Evolutionary conservation across 2,888 invertebrate species (phyloP), one percentile per base, ranked within the genome.

Genomic region (Brachyopa scutellaris): DNA sequence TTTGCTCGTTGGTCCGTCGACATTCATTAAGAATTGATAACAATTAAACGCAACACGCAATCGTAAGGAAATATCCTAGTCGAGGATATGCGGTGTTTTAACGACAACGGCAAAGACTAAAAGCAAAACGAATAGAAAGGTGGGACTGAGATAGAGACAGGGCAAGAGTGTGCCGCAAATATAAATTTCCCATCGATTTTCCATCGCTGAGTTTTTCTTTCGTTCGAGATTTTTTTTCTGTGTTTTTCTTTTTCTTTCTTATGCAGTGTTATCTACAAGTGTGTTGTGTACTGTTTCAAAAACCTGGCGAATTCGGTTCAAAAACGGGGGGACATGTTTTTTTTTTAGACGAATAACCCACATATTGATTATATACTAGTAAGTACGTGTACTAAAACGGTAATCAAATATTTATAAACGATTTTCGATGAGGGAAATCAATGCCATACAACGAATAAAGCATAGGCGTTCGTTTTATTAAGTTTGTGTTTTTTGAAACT

Each of bases 41-140:
- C 69, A 80, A 80, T 80, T 80, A 70, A 62, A 80, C 76, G 80
- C 76, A 76, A 70, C 80, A 80, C 70, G 76, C 80, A 80, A 80
- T 62, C 76, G 76, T 80, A 62, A 70, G 76, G 42, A 70, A 45
- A 64, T 38, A 45, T 59, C 49, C 23, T 33, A 49, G 40, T 33
- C 26, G 45, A 76, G 49, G 51, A 64, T 76, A 76, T 76, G 76
- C 64, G 69, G 62, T 76, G 38, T 79, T 79, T 74, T 74, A 33
- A 61, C 74, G 59, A 40, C 47, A 11, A 40, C 69, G 40, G 31
- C 62, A 76, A 76, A 31, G 64, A 59, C 57, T 38, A 57, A 47
- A 36, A 57, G 40, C 61, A 67, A 62, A 55, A 55, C 42, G 49
- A 69, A 49, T 31, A 42, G n/a, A n/a, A n/a, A 76, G 31, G 55